Conservation (phyloP, 2,113 vertebrate species). For the Pelecanus crispus region DNA sequence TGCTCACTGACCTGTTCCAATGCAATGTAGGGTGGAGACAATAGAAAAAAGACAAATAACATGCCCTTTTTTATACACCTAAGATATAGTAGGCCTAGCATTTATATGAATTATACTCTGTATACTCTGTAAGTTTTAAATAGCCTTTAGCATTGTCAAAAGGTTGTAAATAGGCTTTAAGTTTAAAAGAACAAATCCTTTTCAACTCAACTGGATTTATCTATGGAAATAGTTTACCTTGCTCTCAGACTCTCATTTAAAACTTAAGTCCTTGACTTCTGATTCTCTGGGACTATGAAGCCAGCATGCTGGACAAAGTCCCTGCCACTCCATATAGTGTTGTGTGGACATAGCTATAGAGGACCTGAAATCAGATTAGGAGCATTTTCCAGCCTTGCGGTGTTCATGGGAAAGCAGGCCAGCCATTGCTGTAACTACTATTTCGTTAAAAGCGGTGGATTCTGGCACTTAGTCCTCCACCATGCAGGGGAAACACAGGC, state of each 20-base stretch:
- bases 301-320: neutral
- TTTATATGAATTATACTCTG: neutral
- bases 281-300: neutral
- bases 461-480: neutral
- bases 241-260: neutral
- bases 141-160: neutral
- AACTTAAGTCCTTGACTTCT: neutral
- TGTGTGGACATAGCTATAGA: neutral
- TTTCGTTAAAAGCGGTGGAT: neutral
- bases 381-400: neutral
- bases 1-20: neutral
- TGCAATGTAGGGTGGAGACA: neutral
- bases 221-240: neutral
- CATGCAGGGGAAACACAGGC: neutral
- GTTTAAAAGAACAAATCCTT: neutral
- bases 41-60: neutral
- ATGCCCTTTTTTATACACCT: rapidly evolving
- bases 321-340: neutral
- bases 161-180: neutral
- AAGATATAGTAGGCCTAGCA: neutral
- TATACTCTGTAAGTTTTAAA: neutral
- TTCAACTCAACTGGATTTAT: neutral
- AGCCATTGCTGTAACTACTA: rapidly evolving
- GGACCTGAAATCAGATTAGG: neutral
- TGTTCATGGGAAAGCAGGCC: neutral